Conservation (phyloP, 2,113 vertebrate species). For the Notechis scutatus region DNA sequence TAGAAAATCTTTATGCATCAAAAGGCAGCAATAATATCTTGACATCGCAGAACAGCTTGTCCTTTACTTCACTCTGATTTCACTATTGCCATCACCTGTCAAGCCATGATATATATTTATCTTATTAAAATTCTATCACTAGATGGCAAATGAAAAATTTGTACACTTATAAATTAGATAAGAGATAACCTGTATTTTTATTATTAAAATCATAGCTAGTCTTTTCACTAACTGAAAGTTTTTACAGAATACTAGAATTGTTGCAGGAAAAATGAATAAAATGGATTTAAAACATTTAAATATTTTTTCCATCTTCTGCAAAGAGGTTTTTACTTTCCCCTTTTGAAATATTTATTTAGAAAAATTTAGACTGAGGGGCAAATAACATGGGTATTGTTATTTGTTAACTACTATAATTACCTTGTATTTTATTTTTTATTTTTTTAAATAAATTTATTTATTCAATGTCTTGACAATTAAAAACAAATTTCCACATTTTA, state of each 20-base stretch:
- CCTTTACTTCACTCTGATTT: conserved; percentile 43
- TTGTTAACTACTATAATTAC: too few relatives aligned
- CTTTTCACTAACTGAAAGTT: background rate
- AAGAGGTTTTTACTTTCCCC: background rate
- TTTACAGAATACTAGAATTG: background rate
- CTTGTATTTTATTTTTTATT: too few relatives aligned
- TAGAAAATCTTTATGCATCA: conserved; percentile 20
- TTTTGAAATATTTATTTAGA: background rate
- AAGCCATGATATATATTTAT: conserved; percentile 49
- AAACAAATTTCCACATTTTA: too few relatives aligned
- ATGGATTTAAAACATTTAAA: background rate
- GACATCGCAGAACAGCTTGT: conserved; percentile 45
- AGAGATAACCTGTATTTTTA: background rate
- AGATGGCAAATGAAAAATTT: conserved; percentile 37
- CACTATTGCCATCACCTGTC: conserved; percentile 50
- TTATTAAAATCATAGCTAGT: background rate
- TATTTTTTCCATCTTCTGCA: background rate
- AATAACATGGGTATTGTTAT: too few relatives aligned
- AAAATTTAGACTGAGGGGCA: background rate
- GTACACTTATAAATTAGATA: conserved; percentile 27
- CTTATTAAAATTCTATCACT: conserved; percentile 37
- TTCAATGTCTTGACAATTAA: too few relatives aligned
- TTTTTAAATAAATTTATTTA: too few relatives aligned
- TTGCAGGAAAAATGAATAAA: background rate
- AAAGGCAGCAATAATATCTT: conserved; percentile 44